Base-by-base conservation (phyloP, 2,888 invertebrate species). In the Anthrax anthrax region DNA sequence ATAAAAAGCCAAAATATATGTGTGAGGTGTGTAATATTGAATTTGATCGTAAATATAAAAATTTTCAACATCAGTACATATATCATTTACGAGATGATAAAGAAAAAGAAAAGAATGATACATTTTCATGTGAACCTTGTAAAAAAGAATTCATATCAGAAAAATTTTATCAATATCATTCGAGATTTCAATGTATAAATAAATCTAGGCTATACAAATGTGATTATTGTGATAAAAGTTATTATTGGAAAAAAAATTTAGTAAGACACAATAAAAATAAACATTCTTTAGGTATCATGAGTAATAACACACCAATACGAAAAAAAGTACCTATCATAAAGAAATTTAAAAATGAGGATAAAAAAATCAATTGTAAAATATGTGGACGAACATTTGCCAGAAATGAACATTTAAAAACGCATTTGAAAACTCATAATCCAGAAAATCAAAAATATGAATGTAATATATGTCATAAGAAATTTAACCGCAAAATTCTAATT, bases 381-480 rank as follows among this genome's bases (percentile, higher is more conserved):
- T 82, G 82, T 56, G 74, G 73, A 29, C 78, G 77, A 60, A 71
- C 72, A 8, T 82, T 81, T 63, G 71, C 55, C 60, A 78, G 80
- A 62, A 74, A 76, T 43, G 80, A 80, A 52, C 73, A 77, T 56
- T 23, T 23, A 23, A 67, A 82, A 12, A 75, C 75, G 43, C 82
- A 82, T 61, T 72, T 73, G 18, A 77, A 76, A 55, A 67, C 75
- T n/a, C 81, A 81, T 59, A 69, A 72, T 56, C 71, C 71, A 0
- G 61, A 67, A 38, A 71, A 71, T 44, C 74, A 74, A 51, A 65
- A 67, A 41, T 76, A 70, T 52, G 71, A 76, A 54, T 78, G 77
- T 52, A 67, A 72, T 8, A 61, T 72, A n/a, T 78, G 77, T 52
- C 67, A 73, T 9, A 75, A 73, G 49, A 74, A 72, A 55, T 78